These are phyloP conservation scores for Tiphia femorata DNA, from an alignment of 2,888 invertebrate genomes.

Conservation along the genomic window DNA sequence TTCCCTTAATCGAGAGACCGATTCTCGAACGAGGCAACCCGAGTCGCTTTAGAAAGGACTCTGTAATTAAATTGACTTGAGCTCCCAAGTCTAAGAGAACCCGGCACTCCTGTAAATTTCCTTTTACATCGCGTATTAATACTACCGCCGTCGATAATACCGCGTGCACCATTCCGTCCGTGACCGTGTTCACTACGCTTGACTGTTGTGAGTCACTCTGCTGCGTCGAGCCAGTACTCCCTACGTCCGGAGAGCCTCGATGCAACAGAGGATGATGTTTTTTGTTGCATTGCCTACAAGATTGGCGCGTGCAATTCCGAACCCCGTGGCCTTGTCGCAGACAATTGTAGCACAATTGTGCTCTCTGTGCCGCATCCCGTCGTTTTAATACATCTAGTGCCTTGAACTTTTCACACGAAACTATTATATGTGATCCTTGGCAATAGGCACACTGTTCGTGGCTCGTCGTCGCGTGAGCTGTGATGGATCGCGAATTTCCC, in stretches of 20 bases:
- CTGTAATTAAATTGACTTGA: conserved; percentile 4
- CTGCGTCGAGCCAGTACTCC: no score
- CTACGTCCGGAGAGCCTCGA: no score
- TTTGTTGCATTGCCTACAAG: neutral
- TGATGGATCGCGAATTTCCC: no score
- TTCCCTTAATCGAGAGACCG: neutral
- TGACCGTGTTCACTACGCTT: no score
- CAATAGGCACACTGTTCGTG: no score
- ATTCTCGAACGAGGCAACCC: neutral
- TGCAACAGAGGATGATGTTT: no score
- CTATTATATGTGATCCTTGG: no score
- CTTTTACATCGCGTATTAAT: neutral
- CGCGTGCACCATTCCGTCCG: no score
- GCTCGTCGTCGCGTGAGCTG: no score
- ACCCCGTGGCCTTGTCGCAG: neutral
- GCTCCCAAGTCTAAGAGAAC: conserved; percentile 5
- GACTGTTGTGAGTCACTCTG: no score
- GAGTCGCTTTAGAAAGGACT: neutral
- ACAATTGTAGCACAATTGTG: conserved; percentile 3
- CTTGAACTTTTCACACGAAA: neutral
- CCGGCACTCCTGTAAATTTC: neutral
- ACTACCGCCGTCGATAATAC: conserved; percentile 2
- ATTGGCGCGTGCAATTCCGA: neutral
- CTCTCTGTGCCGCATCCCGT: neutral
- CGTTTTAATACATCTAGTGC: neutral